Evolutionary conservation across 2,888 invertebrate genomes (phyloP).

Genomic region (Cephus pulcher): DNA sequence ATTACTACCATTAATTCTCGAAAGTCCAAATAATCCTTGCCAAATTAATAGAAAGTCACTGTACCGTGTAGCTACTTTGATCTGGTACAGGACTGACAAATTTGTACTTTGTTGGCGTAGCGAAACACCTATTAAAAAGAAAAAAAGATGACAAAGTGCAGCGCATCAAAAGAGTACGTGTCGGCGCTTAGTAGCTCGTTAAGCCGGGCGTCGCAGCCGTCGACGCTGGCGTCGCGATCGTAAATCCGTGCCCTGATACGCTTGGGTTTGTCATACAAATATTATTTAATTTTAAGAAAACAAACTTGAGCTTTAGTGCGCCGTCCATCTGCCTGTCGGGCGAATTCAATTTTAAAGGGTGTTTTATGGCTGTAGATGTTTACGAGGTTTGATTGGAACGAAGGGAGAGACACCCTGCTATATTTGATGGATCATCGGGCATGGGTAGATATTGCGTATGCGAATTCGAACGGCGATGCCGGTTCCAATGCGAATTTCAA

Average conservation of each 20-base stretch:
- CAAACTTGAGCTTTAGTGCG: not conserved
- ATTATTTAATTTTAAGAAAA: constrained; percentile 1
- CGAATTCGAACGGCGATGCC: too few species aligned
- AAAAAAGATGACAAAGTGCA: constrained; percentile 30
- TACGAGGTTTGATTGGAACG: not conserved
- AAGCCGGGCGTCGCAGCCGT: constrained; percentile 25
- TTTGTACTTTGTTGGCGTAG: not conserved
- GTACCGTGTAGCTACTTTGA: not conserved
- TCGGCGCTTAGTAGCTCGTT: constrained; percentile 38
- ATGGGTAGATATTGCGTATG: not conserved
- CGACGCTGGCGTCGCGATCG: constrained; percentile 16
- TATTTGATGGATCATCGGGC: not conserved
- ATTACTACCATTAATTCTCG: not conserved
- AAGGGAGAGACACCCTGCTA: not conserved
- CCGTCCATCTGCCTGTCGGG: not conserved
- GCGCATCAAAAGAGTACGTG: constrained; percentile 20
- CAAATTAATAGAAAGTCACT: not conserved
- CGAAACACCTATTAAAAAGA: constrained; percentile 10
- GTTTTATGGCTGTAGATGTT: not conserved
- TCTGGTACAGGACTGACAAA: not conserved
- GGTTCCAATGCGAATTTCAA: not conserved
- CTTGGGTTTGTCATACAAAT: constrained; percentile 4
- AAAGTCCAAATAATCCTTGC: not conserved
- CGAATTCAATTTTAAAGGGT: not conserved
- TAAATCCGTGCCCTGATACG: not conserved